Conservation (phyloP, 2,797 vertebrate genomes). For the Melanotaenia parkinsoni region DNA sequence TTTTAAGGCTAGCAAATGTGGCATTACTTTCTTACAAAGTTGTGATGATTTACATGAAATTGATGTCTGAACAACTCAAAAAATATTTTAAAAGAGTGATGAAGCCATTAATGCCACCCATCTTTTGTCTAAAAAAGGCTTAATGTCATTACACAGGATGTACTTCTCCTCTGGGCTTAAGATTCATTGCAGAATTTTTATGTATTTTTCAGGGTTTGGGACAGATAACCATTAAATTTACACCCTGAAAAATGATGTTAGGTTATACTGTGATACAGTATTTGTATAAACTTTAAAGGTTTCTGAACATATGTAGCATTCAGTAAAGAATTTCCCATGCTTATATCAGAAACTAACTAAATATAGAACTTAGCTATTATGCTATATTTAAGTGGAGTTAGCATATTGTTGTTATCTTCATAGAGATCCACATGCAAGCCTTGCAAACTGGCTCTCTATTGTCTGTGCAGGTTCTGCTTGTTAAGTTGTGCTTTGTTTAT, state of each 20-base stretch:
- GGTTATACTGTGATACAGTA: neutral
- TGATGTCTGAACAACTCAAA: neutral
- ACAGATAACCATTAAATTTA: neutral
- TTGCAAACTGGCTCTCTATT: too few relatives aligned
- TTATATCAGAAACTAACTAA: too few relatives aligned
- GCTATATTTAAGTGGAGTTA: too few relatives aligned
- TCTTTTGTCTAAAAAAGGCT: neutral
- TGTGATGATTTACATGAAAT: neutral
- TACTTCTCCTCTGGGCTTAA: neutral
- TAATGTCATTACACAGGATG: neutral
- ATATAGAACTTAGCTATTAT: too few relatives aligned
- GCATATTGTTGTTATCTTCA: too few relatives aligned
- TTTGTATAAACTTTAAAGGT: neutral
- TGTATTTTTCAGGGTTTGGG: neutral
- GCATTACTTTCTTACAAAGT: neutral
- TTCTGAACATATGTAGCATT: too few relatives aligned
- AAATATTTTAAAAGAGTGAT: neutral
- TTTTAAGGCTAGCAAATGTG: neutral
- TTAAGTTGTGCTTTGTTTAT: too few relatives aligned
- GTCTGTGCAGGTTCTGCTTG: too few relatives aligned
- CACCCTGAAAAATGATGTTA: neutral
- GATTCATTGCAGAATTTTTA: too few relatives aligned
- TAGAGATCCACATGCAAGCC: too few relatives aligned
- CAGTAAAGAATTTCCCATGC: too few relatives aligned
- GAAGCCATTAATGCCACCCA: neutral